These are phyloP conservation scores for Thera obeliscata DNA, from an alignment of 2,888 invertebrate species.

Conservation along the genomic window DNA sequence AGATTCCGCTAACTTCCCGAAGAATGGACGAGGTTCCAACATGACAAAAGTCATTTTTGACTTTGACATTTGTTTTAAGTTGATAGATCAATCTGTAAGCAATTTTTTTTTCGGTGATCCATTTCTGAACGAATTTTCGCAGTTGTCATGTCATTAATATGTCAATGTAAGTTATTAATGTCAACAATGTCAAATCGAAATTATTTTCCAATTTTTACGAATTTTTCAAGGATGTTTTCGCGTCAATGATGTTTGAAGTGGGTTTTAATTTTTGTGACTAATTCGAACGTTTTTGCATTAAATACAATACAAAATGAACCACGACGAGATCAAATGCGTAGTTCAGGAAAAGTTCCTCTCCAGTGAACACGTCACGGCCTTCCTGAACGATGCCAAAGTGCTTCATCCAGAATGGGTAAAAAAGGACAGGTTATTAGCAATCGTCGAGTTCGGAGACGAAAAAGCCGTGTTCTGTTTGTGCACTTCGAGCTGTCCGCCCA, in stretches of 20 bases:
- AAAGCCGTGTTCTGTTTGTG: conserved; percentile 81
- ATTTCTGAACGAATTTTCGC: background rate
- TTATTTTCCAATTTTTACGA: background rate
- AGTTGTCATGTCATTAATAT: background rate
- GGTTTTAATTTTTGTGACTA: conserved; percentile 29
- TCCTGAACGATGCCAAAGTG: conserved; percentile 77
- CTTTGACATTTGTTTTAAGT: conserved; percentile 10
- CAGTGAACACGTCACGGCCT: conserved; percentile 77
- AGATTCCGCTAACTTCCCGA: conserved; percentile 54
- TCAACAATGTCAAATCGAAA: background rate
- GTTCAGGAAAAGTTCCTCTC: conserved; percentile 80
- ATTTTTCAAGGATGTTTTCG: conserved; percentile 7
- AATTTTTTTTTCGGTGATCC: no score
- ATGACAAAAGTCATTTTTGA: conserved; percentile 78
- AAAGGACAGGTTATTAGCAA: conserved; percentile 75
- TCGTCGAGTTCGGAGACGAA: conserved; percentile 80
- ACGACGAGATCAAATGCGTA: conserved; percentile 76
- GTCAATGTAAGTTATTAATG: background rate
- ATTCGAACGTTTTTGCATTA: conserved; percentile 40
- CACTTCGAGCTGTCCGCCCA: conserved; percentile 86
- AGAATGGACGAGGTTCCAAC: conserved; percentile 66
- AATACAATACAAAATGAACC: conserved; percentile 71
- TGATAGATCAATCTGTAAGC: background rate
- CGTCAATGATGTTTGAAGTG: conserved; percentile 45
- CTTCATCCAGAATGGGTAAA: conserved; percentile 78